Percentiles rank a stretch among this genome's conserved stretches.
Conservation (phyloP, 2,888 invertebrate species). For the Anaspis maculata region DNA sequence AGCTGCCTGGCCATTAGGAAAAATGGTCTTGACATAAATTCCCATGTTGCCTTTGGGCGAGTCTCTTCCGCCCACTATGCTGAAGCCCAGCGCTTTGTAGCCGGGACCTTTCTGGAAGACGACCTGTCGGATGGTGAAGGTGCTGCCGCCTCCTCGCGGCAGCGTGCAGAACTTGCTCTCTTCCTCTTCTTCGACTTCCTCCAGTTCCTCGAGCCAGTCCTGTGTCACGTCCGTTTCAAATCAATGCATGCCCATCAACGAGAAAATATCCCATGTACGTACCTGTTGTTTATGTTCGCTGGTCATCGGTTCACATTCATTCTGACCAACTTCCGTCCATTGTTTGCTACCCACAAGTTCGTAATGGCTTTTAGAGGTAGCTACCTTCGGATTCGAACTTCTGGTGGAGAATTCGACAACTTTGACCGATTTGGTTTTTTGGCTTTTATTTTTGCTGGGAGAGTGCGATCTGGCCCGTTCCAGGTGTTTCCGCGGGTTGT, state of each 20-base stretch:
- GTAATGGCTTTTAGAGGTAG: slow-evolving; percentile 36
- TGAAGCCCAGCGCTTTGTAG: slow-evolving; percentile 80
- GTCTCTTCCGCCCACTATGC: slow-evolving; percentile 83
- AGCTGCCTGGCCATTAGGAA: slow-evolving; percentile 77
- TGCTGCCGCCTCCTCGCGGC: slow-evolving; percentile 47
- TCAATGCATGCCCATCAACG: too few relatives aligned
- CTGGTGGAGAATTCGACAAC: slow-evolving; percentile 20
- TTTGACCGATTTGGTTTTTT: background rate
- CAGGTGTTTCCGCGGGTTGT: slow-evolving; percentile 24
- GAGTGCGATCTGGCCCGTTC: slow-evolving; percentile 40
- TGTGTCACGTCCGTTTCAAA: slow-evolving; percentile 12
- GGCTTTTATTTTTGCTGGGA: slow-evolving; percentile 30
- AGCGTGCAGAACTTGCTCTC: slow-evolving; percentile 53
- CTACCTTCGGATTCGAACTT: slow-evolving; percentile 28
- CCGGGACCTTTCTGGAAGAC: slow-evolving; percentile 73
- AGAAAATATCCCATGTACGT: slow-evolving; percentile 1
- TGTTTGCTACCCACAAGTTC: slow-evolving; percentile 33
- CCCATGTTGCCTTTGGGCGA: slow-evolving; percentile 83
- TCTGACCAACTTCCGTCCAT: slow-evolving; percentile 33
- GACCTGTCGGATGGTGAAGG: slow-evolving; percentile 45
- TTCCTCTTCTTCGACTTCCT: slow-evolving; percentile 45
- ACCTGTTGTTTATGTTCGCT: slow-evolving; percentile 27
- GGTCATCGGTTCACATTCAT: slow-evolving; percentile 29
- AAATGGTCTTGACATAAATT: slow-evolving; percentile 82
- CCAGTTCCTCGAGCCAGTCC: slow-evolving; percentile 33